phyloP scores from a whole-genome alignment of 2,113 vertebrate species.

The Nannospalax galili region DNA sequence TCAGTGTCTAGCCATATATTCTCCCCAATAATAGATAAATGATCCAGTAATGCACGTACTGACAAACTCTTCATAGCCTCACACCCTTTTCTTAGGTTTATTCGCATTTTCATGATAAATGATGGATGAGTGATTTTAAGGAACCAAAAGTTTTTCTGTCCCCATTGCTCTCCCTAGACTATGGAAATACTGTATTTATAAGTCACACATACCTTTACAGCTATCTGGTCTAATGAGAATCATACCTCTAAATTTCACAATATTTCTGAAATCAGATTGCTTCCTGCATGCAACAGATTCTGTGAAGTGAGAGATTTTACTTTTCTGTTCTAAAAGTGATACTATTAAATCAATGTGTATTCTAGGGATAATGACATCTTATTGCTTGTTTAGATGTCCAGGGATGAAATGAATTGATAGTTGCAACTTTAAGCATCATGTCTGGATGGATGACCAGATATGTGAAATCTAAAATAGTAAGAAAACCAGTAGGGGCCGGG shows the following conservation, averaged over 20 bases:
- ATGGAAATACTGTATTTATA: neutral
- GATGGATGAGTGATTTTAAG: neutral
- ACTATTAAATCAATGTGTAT: neutral
- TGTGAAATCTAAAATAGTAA: neutral
- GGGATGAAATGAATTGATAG: neutral
- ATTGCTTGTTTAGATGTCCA: neutral
- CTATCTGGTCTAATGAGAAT: neutral
- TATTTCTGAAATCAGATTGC: neutral
- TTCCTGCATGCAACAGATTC: constrained; percentile 9
- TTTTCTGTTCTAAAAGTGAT: neutral
- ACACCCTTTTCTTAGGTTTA: neutral
- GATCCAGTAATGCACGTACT: neutral
- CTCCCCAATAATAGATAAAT: neutral
- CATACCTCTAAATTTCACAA: neutral
- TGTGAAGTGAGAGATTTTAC: neutral
- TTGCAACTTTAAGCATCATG: neutral
- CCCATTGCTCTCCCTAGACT: neutral
- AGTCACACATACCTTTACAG: neutral
- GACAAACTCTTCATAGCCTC: neutral
- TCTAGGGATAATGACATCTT: neutral
- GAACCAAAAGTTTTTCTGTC: neutral
- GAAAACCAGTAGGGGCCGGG: neutral
- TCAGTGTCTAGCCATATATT: neutral
- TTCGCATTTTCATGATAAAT: constrained; percentile 6
- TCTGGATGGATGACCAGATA: neutral